A percentile compares a stretch with the other conserved stretches of the same genome.
Conservation (phyloP, 23 tunicate genomes). For the Trididemnum nubilum region DNA sequence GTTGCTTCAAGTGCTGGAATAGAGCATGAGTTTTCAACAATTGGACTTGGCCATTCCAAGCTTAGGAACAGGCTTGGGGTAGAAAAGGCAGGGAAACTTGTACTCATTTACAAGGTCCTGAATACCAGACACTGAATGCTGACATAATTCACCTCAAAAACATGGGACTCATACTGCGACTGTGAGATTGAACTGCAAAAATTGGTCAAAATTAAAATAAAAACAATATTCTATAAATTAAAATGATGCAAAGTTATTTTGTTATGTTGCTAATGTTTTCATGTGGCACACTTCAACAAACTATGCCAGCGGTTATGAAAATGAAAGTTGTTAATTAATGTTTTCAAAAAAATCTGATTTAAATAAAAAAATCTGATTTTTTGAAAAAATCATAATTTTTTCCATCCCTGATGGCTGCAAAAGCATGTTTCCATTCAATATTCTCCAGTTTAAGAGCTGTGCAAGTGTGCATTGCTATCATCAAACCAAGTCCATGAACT, state of each 20-base stretch:
- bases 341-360: neutral
- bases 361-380: neutral
- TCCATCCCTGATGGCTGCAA: neutral
- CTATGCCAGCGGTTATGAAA: too few relatives aligned
- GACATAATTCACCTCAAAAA: neutral
- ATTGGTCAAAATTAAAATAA: too few relatives aligned
- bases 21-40: slow-evolving; percentile 1
- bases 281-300: too few relatives aligned
- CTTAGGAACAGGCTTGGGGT: neutral
- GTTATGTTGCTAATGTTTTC: too few relatives aligned
- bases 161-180: neutral
- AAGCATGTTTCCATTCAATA: too few relatives aligned
- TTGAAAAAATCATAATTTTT: neutral
- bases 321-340: neutral
- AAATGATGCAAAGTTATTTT: too few relatives aligned
- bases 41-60: neutral
- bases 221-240: too few relatives aligned
- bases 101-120: neutral
- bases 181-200: too few relatives aligned
- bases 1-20: slow-evolving; percentile 5
- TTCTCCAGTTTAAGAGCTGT: too few relatives aligned
- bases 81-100: neutral
- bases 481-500: too few relatives aligned
- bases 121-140: neutral
- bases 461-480: too few relatives aligned